These are phyloP conservation scores for Hirtodrosophila trivittata DNA, from an alignment of 2,888 invertebrate genomes.

Conservation along the genomic window DNA sequence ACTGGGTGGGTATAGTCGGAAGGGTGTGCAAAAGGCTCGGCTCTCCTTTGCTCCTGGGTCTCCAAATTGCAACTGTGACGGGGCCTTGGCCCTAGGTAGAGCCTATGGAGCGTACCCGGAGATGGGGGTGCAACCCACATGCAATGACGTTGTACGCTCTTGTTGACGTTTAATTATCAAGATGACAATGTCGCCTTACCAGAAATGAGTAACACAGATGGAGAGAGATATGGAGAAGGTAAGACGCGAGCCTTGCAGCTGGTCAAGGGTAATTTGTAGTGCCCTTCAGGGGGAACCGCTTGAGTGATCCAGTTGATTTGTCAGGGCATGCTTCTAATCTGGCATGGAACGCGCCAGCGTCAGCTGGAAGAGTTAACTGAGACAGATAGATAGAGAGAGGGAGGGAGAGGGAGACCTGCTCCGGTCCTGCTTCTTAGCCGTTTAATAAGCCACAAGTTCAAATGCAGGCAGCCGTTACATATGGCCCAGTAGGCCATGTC, in stretches of 20 bases:
- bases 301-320: slow-evolving; percentile 71
- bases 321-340: slow-evolving; percentile 46
- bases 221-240: background rate
- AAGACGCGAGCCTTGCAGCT: slow-evolving; percentile 49
- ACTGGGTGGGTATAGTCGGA: background rate
- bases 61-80: background rate
- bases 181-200: slow-evolving; percentile 62
- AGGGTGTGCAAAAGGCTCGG: background rate
- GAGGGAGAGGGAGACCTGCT: background rate
- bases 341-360: slow-evolving; percentile 57
- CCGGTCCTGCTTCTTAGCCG: background rate
- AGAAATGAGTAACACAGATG: slow-evolving; percentile 26
- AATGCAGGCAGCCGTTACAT: slow-evolving; percentile 43
- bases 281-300: slow-evolving; percentile 48
- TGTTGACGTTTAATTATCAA: slow-evolving; percentile 58
- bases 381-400: background rate
- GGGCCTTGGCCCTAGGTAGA: background rate
- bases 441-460: slow-evolving; percentile 51
- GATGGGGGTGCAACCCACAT: slow-evolving; percentile 47
- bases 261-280: slow-evolving; percentile 46
- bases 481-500: slow-evolving; percentile 26
- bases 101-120: background rate
- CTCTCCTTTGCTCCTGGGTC: background rate
- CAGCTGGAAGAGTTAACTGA: slow-evolving; percentile 62
- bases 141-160: slow-evolving; percentile 18